Percentiles rank a stretch among this genome's conserved stretches.
phyloP scores from a whole-genome alignment of 2,113 vertebrate genomes.

The Calonectris borealis region DNA sequence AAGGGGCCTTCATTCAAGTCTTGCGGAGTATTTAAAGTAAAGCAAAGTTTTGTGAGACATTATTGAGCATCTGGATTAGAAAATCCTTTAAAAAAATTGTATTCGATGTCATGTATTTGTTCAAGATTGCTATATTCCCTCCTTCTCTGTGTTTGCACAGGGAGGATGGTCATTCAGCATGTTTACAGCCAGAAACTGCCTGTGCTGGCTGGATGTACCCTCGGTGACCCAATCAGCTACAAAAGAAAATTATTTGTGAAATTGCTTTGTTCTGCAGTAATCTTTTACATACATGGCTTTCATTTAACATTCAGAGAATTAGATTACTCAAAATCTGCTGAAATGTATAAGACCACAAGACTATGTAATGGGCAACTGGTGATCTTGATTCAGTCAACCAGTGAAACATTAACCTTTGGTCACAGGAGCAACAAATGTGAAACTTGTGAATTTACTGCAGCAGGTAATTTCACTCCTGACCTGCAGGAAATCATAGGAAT shows the following conservation, averaged over 20 bases:
- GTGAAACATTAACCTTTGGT: slow-evolving; percentile 51
- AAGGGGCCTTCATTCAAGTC: not conserved
- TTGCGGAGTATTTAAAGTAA: not conserved
- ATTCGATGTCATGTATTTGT: not conserved
- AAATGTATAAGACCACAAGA: slow-evolving; percentile 5
- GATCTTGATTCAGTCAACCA: slow-evolving; percentile 24
- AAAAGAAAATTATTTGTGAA: slow-evolving; percentile 13
- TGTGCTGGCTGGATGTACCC: not conserved
- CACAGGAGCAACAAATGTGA: slow-evolving; percentile 9
- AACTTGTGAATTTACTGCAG: slow-evolving; percentile 14
- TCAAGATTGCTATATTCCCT: not conserved
- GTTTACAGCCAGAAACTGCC: not conserved
- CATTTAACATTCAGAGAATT: slow-evolving; percentile 1
- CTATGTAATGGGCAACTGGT: slow-evolving; percentile 17
- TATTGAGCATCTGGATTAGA: not conserved
- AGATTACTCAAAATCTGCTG: not conserved
- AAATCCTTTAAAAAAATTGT: not conserved
- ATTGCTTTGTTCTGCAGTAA: slow-evolving; percentile 27
- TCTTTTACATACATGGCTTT: not conserved
- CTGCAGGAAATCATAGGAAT: not conserved
- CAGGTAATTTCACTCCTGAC: not conserved
- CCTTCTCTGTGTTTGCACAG: not conserved
- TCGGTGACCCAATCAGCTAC: not conserved
- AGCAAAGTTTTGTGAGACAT: not conserved
- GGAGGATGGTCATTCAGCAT: not conserved